Evolutionary conservation across 2,113 vertebrate genomes (phyloP).

Genomic region (Nycticorax nycticorax): DNA sequence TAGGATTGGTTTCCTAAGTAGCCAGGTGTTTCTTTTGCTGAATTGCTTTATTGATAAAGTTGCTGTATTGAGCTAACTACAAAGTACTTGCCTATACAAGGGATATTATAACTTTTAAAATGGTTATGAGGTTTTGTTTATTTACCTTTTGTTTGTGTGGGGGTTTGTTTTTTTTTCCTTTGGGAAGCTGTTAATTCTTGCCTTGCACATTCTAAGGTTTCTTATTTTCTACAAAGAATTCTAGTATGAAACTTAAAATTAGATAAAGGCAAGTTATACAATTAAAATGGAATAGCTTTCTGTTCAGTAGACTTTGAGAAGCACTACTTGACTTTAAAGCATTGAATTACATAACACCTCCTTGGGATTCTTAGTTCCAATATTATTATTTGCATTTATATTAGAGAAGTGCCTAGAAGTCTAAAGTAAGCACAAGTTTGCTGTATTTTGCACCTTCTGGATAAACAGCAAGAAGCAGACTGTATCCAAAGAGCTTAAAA

Average conservation of each 20-base stretch:
- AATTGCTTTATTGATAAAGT: neutral
- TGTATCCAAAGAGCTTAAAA: neutral
- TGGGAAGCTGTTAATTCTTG: neutral
- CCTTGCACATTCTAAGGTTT: neutral
- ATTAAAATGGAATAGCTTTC: neutral
- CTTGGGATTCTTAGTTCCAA: neutral
- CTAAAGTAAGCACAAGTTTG: neutral
- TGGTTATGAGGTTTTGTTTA: rapidly evolving
- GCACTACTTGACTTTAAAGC: neutral
- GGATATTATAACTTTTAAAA: neutral
- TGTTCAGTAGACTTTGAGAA: neutral
- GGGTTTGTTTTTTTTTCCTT: neutral
- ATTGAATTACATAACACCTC: neutral
- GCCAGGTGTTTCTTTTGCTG: neutral
- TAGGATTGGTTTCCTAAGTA: neutral
- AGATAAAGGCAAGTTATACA: neutral
- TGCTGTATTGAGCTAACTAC: neutral
- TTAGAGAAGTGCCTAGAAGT: neutral
- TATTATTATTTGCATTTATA: constrained; percentile 35
- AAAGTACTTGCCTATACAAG: neutral
- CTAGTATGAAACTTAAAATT: neutral
- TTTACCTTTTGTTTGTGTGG: neutral
- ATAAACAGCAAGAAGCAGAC: neutral
- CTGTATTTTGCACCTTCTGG: neutral
- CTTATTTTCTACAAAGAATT: neutral